These are phyloP conservation scores for Sialis lutaria DNA, from an alignment of 2,888 invertebrate genomes.

Conservation along the genomic window DNA sequence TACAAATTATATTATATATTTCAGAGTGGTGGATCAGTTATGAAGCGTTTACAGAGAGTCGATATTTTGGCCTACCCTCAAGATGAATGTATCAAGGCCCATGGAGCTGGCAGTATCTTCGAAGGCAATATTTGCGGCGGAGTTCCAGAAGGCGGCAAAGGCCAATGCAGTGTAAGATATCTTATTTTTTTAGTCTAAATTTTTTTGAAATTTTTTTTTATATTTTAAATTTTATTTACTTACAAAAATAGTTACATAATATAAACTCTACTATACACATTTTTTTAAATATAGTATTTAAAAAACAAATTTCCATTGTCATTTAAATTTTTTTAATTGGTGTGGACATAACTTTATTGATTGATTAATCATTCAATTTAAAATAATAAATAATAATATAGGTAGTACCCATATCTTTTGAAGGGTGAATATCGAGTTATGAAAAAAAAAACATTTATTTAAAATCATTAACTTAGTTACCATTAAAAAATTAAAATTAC, in stretches of 20 bases:
- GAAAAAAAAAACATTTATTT: too few relatives aligned
- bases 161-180: conserved; percentile 22
- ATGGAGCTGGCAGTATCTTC: conserved; percentile 16
- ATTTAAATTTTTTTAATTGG: not conserved
- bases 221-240: not conserved
- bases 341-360: too few relatives aligned
- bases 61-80: conserved; percentile 20
- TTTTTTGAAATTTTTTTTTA: not conserved
- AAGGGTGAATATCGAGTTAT: too few relatives aligned
- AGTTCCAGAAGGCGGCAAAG: conserved; percentile 23
- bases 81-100: conserved; percentile 19
- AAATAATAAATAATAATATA: too few relatives aligned
- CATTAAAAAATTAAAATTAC: too few relatives aligned
- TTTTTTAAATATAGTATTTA: not conserved
- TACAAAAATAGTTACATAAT: not conserved
- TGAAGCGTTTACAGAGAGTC: conserved; percentile 20
- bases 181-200: not conserved
- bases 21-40: conserved; percentile 21
- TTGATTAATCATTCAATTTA: too few relatives aligned
- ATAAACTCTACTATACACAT: not conserved
- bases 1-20: not conserved
- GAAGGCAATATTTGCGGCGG: conserved; percentile 24
- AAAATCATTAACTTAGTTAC: too few relatives aligned
- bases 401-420: too few relatives aligned
- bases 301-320: not conserved